Evolutionary conservation across 2,113 vertebrate species (phyloP).

Genomic region (Butorides virescens): DNA sequence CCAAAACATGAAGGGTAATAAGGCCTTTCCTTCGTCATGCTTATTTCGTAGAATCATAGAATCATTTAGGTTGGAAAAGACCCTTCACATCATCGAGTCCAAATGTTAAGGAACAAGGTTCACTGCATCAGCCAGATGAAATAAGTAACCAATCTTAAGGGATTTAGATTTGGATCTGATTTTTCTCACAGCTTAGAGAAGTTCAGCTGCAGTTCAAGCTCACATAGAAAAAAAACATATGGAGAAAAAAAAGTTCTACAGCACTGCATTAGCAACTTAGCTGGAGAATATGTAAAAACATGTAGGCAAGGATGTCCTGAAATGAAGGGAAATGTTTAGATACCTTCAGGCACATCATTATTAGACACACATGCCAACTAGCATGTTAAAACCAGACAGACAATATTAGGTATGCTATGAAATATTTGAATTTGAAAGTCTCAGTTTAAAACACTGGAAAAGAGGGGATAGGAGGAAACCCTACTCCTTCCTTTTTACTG

Average conservation of each 20-base stretch:
- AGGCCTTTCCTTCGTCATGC: neutral
- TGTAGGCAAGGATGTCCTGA: neutral
- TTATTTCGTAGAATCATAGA: neutral
- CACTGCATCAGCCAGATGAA: neutral
- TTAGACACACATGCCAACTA: neutral
- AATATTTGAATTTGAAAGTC: conserved; percentile 5
- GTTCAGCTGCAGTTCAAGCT: conserved; percentile 41
- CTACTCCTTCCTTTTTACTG: neutral
- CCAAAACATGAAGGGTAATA: neutral
- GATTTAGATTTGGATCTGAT: neutral
- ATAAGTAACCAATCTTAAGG: neutral
- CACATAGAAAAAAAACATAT: neutral
- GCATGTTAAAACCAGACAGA: conserved; percentile 17
- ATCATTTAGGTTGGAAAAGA: neutral
- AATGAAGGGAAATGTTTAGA: neutral
- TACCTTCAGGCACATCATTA: conserved; percentile 3
- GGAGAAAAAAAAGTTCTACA: neutral
- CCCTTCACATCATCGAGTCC: neutral
- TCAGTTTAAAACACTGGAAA: neutral
- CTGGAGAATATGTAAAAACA: conserved; percentile 25
- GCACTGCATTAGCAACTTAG: neutral
- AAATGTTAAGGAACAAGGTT: neutral
- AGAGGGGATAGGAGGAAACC: neutral
- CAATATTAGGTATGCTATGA: neutral
- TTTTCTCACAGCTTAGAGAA: neutral